These are phyloP conservation scores for Thamnophis sirtalis DNA, from an alignment of 2,113 vertebrate genomes.

Conservation along the genomic window DNA sequence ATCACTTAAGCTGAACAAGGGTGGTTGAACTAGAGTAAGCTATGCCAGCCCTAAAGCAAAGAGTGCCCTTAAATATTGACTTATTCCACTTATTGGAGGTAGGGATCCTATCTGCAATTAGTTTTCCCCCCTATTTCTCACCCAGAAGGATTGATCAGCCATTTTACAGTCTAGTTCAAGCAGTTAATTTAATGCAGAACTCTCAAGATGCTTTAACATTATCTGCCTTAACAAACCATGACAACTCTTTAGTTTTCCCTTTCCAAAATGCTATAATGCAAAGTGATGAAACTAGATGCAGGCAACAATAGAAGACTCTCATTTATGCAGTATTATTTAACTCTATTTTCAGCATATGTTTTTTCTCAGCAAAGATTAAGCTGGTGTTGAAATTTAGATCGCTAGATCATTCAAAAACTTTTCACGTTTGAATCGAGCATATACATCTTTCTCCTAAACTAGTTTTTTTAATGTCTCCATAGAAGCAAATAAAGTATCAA, in stretches of 20 bases:
- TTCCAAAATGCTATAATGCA: constrained; percentile 43
- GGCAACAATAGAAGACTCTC: background rate
- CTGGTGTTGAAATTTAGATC: background rate
- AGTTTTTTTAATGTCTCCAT: background rate
- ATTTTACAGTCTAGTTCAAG: constrained; percentile 78
- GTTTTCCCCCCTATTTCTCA: constrained; percentile 58
- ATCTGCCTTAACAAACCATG: constrained; percentile 68
- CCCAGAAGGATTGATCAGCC: constrained; percentile 79
- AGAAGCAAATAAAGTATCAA: background rate
- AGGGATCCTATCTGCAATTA: constrained; percentile 63
- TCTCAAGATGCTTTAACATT: constrained; percentile 63
- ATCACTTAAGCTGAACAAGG: constrained; percentile 15
- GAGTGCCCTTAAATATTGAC: constrained; percentile 47
- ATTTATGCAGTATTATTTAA: background rate
- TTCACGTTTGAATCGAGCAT: background rate
- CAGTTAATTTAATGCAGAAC: constrained; percentile 76
- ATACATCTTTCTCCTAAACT: background rate
- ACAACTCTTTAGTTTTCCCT: constrained; percentile 52
- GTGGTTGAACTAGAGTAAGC: background rate
- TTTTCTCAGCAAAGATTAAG: background rate
- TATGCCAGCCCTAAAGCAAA: constrained; percentile 48
- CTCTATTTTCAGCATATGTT: background rate
- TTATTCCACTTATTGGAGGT: constrained; percentile 51
- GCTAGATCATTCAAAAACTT: background rate
- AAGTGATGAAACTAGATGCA: constrained; percentile 7